These are phyloP conservation scores for Aphelocoma coerulescens DNA, from an alignment of 2,113 vertebrate genomes.

Conservation along the genomic window DNA sequence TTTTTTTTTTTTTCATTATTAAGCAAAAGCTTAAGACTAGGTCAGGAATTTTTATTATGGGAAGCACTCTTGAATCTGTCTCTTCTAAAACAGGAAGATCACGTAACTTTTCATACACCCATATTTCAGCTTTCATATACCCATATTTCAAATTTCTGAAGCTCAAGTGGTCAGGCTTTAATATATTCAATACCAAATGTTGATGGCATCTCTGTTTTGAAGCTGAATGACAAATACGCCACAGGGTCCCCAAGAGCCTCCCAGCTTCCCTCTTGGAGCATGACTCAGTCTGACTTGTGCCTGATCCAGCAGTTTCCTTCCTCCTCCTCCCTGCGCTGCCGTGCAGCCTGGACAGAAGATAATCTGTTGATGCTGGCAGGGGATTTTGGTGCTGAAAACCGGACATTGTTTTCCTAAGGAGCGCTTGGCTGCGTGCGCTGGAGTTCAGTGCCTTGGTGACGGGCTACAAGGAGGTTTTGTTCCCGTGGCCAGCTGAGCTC, in stretches of 20 bases:
- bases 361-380: not conserved
- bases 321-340: not conserved
- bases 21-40: not conserved
- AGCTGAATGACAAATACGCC: not conserved
- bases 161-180: not conserved
- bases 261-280: not conserved
- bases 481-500: not conserved
- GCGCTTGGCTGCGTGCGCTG: not conserved
- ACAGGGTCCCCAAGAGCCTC: not conserved
- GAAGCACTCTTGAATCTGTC: not conserved
- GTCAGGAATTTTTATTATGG: not conserved
- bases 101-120: accelerated
- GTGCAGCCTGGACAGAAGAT: not conserved
- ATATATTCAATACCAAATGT: not conserved
- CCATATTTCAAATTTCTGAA: not conserved
- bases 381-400: not conserved
- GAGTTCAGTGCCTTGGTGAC: not conserved
- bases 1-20: not conserved
- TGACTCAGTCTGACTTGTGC: not conserved
- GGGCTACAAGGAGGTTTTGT: not conserved
- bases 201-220: not conserved
- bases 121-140: not conserved
- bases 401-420: not conserved
- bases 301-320: not conserved
- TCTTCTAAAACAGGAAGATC: not conserved